Percentiles rank a stretch among this genome's conserved stretches.
phyloP scores from a whole-genome alignment of 2,888 invertebrate species.

The Rhingia campestris region DNA sequence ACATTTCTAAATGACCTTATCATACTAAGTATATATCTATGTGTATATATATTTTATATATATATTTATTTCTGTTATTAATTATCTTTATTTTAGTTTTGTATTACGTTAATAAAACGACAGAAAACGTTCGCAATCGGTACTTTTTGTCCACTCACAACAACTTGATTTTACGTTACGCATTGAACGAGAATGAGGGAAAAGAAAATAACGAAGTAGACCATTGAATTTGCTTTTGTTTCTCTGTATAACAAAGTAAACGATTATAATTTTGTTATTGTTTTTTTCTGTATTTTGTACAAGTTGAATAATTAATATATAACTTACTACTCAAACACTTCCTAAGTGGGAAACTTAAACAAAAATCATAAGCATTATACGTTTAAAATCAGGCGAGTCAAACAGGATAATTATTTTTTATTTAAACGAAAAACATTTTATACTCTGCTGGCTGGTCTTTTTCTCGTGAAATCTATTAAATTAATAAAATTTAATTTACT shows the following conservation, averaged over 20 bases:
- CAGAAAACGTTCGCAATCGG: slow-evolving; percentile 28
- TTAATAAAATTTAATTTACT: slow-evolving; percentile 18
- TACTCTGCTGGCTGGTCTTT: slow-evolving; percentile 3
- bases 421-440: slow-evolving; percentile 9
- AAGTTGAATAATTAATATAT: slow-evolving; percentile 51
- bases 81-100: slow-evolving; percentile 40
- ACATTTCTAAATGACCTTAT: slow-evolving; percentile 61
- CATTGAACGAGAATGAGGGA: too few relatives aligned
- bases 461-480: slow-evolving; percentile 25
- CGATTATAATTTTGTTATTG: slow-evolving; percentile 25
- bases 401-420: slow-evolving; percentile 10
- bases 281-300: slow-evolving; percentile 59
- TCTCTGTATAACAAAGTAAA: slow-evolving; percentile 23
- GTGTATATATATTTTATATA: slow-evolving; percentile 46
- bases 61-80: slow-evolving; percentile 27
- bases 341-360: slow-evolving; percentile 36
- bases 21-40: slow-evolving; percentile 22
- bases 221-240: too few relatives aligned
- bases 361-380: slow-evolving; percentile 38
- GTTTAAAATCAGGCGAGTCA: slow-evolving; percentile 21
- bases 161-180: slow-evolving; percentile 21
- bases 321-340: slow-evolving; percentile 29
- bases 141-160: slow-evolving; percentile 24
- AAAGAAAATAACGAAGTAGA: too few relatives aligned
- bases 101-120: slow-evolving; percentile 31